Evolutionary conservation across 2,888 invertebrate genomes (phyloP).

Genomic region (Hemithea aestivaria): DNA sequence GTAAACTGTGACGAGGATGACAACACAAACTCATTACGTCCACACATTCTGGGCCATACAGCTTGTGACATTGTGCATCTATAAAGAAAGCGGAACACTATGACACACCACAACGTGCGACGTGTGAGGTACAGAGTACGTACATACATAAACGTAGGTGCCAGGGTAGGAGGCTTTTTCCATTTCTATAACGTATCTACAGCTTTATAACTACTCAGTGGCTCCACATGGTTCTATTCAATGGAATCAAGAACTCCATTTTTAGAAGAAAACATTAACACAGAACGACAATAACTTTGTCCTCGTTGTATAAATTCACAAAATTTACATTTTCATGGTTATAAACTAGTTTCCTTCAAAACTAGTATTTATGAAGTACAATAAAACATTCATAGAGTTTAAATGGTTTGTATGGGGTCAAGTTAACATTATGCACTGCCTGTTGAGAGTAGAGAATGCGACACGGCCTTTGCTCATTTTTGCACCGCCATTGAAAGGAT

Average conservation of each 20-base stretch:
- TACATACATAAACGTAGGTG: conserved; percentile 50
- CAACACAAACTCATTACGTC: conserved; percentile 30
- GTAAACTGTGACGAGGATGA: conserved; percentile 64
- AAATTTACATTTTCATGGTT: conserved; percentile 56
- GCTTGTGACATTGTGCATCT: conserved; percentile 16
- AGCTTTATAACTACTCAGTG: conserved; percentile 17
- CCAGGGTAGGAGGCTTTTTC: too few relatives aligned
- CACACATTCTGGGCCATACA: conserved; percentile 32
- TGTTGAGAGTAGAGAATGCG: conserved; percentile 56
- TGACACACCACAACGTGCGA: conserved; percentile 15
- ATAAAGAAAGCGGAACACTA: conserved; percentile 1
- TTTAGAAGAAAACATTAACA: conserved; percentile 25
- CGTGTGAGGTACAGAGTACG: conserved; percentile 48
- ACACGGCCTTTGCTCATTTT: conserved; percentile 74
- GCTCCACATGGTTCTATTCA: conserved; percentile 14
- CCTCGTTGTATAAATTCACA: conserved; percentile 21
- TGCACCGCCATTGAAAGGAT: conserved; percentile 70
- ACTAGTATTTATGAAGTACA: conserved; percentile 56
- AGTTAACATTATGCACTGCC: conserved; percentile 70
- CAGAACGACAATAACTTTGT: conserved; percentile 30
- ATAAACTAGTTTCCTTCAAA: conserved; percentile 52
- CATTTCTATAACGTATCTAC: conserved; percentile 23
- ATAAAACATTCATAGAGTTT: conserved; percentile 61
- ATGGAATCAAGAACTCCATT: conserved; percentile 20
- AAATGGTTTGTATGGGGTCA: conserved; percentile 66